Evolutionary conservation across 2,113 vertebrate genomes (phyloP), one percentile per base, ranked within the genome.

Genomic region (Gasterosteus nipponicus): DNA sequence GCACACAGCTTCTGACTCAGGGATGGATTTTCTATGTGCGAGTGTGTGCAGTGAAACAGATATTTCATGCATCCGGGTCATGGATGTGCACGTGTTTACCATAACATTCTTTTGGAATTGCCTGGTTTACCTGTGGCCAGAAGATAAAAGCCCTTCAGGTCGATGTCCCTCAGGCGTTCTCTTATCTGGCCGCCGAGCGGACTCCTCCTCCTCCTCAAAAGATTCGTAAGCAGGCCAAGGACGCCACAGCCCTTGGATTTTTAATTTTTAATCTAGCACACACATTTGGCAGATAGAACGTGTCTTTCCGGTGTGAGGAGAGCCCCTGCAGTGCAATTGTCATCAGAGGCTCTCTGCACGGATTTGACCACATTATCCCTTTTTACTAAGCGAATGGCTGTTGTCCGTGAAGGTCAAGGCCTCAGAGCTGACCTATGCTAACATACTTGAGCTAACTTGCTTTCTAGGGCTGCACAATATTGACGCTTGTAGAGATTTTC

Each of bases 1-100:
- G 58, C 86, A 76, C 69, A 76, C 66, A 75, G 41, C 63, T 69
- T 61, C 78, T 87, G 82, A 90, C 81, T 75, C 78, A 75, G 68
- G 57, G 64, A 88, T 85, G 76, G 82, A 89, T 89, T 85, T 69
- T 69, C 44, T 73, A 1, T 67, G 62, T 75, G 72, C 33, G 76
- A 0, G 16, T 1, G 33, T 1, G 31, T 2, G 60, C 61, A 39
- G 31, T 63, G 47, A 63, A 73, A 76, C 59, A n/a, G 46, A 74
- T 67, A 62, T 66, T 51, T 70, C 53, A 68, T 12, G 41, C 78
- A 65, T 71, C 44, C 35, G 70, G 44, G 56, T 77, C 69, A 59
- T 51, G 56, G 33, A 31, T 54, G 61, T 82, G 38, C 4, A 51
- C 10, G 70, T 69, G 42, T 74, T 80, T 44, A 73, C 64, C 38